These are phyloP conservation scores for Sebastes cheni DNA, from an alignment of 2,797 vertebrate species.

Conservation along the genomic window DNA sequence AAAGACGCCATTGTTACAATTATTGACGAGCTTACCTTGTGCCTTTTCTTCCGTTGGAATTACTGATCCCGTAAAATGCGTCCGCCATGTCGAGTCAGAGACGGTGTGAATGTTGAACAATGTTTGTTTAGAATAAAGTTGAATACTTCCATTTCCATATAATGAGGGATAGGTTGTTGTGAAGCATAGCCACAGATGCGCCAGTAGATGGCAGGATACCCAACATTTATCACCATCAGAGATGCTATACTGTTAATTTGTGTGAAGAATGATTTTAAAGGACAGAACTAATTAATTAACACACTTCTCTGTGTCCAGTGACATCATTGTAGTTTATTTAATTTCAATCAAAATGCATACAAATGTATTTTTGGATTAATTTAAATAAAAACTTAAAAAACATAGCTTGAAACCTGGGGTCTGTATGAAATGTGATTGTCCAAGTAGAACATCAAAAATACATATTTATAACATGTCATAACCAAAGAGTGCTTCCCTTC, in stretches of 20 bases:
- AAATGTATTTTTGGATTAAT: slow-evolving; percentile 37
- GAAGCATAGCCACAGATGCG: background rate
- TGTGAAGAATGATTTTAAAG: background rate
- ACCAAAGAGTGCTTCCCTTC: slow-evolving; percentile 43
- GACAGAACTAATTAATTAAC: background rate
- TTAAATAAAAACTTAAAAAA: slow-evolving; percentile 65
- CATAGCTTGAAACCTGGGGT: slow-evolving; percentile 52
- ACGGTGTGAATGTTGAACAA: slow-evolving; percentile 8
- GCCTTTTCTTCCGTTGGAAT: slow-evolving; percentile 8
- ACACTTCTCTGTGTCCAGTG: background rate
- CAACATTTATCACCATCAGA: background rate
- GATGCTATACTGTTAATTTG: background rate
- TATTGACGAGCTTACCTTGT: background rate
- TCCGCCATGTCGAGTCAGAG: background rate
- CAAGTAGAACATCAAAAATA: slow-evolving; percentile 44
- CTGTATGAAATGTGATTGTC: slow-evolving; percentile 56
- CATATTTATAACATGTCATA: slow-evolving; percentile 31
- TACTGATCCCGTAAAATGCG: background rate
- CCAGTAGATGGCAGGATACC: slow-evolving; percentile 39
- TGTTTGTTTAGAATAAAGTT: slow-evolving; percentile 1
- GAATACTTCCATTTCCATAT: background rate
- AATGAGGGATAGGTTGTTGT: background rate
- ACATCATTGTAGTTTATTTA: slow-evolving; percentile 43
- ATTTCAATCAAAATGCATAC: slow-evolving; percentile 25
- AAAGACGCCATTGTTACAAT: background rate